Conservation (phyloP, 2,113 vertebrate genomes). For the Colistium nudipinnis region DNA sequence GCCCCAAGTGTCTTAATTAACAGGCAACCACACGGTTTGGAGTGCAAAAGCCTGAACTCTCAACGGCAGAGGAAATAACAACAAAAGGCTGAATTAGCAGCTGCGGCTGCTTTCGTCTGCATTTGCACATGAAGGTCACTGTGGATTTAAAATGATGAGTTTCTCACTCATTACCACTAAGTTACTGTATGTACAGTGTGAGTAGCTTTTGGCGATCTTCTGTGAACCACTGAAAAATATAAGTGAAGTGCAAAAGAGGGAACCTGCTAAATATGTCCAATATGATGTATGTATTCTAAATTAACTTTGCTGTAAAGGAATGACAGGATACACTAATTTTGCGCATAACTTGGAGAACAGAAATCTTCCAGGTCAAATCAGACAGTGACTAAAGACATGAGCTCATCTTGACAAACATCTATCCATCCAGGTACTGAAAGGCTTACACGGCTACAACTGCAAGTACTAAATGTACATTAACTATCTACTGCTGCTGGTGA, state of each 20-base stretch:
- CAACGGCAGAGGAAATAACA: conserved; percentile 57
- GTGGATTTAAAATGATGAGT: conserved; percentile 73
- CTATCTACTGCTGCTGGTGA: conserved; percentile 8
- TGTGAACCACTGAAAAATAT: conserved; percentile 10
- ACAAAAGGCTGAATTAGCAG: conserved; percentile 70
- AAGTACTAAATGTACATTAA: conserved; percentile 17
- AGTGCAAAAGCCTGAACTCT: conserved; percentile 58
- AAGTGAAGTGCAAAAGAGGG: not conserved
- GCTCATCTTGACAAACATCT: conserved; percentile 39
- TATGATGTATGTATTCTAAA: not conserved
- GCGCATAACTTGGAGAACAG: conserved; percentile 36
- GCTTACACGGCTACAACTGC: conserved; percentile 11
- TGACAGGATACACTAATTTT: not conserved
- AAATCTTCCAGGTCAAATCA: conserved; percentile 23
- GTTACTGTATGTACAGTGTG: conserved; percentile 51
- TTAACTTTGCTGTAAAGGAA: not conserved
- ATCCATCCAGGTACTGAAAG: conserved; percentile 12
- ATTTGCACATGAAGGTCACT: conserved; percentile 67
- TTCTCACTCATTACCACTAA: conserved; percentile 68
- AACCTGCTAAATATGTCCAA: not conserved
- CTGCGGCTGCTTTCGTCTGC: conserved; percentile 48
- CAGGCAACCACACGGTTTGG: conserved; percentile 57
- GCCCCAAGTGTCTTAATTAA: conserved; percentile 75
- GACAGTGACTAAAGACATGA: conserved; percentile 32
- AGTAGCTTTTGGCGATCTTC: conserved; percentile 24